Conservation (phyloP, 2,113 vertebrate species). For the Otocyon megalotis region DNA sequence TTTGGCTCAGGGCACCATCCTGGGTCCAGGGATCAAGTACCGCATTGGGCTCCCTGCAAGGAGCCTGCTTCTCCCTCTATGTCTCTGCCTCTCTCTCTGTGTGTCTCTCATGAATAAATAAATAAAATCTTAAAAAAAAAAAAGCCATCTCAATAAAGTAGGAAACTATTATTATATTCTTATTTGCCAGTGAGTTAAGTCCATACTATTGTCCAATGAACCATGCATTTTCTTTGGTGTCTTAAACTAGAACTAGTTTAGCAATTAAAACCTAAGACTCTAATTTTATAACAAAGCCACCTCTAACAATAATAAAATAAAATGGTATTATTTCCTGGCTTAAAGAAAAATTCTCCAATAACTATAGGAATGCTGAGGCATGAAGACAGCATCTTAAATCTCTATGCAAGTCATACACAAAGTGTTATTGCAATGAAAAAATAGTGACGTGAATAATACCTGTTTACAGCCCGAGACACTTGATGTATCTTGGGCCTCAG, state of each 20-base stretch:
- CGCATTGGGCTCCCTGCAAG: no score
- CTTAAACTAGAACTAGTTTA: constrained; percentile 59
- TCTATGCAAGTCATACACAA: constrained; percentile 69
- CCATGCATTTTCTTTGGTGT: constrained; percentile 36
- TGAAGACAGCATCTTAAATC: constrained; percentile 79
- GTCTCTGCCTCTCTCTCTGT: no score
- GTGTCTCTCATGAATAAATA: no score
- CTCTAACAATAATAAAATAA: constrained; percentile 75
- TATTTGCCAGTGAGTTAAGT: constrained; percentile 56
- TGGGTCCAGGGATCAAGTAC: no score
- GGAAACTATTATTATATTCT: constrained; percentile 14
- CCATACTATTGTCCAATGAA: background rate
- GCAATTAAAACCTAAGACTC: constrained; percentile 72
- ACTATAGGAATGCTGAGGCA: constrained; percentile 41
- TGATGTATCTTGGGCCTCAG: constrained; percentile 67
- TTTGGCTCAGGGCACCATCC: no score
- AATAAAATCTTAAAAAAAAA: no score
- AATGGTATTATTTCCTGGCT: constrained; percentile 69
- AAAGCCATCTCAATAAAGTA: background rate
- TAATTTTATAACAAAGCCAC: constrained; percentile 61
- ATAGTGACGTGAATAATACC: constrained; percentile 72
- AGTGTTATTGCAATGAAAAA: constrained; percentile 76
- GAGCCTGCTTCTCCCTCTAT: no score
- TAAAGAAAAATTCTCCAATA: constrained; percentile 75
- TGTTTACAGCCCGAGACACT: constrained; percentile 66